Conservation (phyloP, 2,797 vertebrate species). For the Valencia hispanica region DNA sequence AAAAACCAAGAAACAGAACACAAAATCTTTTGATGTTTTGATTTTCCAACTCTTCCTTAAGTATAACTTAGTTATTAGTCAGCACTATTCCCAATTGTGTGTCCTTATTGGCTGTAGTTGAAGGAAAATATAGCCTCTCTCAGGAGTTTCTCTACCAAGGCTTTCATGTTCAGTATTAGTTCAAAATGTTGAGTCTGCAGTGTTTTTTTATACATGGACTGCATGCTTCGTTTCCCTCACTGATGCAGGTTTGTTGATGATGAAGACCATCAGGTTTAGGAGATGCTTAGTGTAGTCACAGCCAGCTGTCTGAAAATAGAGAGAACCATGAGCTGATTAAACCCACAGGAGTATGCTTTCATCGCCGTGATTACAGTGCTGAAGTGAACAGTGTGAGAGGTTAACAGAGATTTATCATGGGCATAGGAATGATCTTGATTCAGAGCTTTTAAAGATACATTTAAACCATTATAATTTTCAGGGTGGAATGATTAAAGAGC, state of each 20-base stretch:
- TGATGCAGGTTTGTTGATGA: too few relatives aligned
- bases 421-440: not conserved
- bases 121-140: not conserved
- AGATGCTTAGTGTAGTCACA: not conserved
- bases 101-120: not conserved
- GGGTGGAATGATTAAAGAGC: not conserved
- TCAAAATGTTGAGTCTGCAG: conserved; percentile 21
- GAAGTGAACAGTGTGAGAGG: not conserved
- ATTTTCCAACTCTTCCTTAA: not conserved
- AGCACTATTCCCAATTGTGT: not conserved
- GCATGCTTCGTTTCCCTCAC: not conserved
- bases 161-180: conserved; percentile 7
- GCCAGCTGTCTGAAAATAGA: conserved; percentile 12
- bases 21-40: not conserved
- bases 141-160: not conserved
- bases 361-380: not conserved
- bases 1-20: not conserved
- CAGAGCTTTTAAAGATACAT: not conserved
- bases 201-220: conserved; percentile 12
- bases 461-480: not conserved
- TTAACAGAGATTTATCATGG: not conserved
- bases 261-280: not conserved
- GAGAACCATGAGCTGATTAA: too few relatives aligned
- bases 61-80: not conserved
- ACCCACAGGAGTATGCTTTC: not conserved